Base-by-base conservation (phyloP, 2,797 vertebrate genomes). In the Tapirus indicus region DNA sequence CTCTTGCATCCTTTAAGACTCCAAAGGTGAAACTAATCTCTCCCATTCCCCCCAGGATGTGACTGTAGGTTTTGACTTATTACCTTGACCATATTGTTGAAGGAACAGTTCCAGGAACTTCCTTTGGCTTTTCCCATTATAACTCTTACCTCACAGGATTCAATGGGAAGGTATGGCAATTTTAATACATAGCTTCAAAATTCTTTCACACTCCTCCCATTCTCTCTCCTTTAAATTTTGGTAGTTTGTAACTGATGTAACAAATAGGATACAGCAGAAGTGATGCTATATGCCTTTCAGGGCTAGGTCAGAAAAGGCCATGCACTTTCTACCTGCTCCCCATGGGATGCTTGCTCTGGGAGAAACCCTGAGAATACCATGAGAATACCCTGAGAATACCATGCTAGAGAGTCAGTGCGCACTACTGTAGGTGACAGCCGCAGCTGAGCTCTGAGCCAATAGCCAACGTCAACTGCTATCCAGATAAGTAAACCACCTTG, bases 51-150 rank as follows among this genome's bases (percentile, higher is more conserved):
- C 9, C 3, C 18, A n/a, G 2, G 7, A 72, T 0, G 2, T 32
- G 35, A 72, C 2, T 87, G 20, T 27, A 91, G 32, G 27, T 78
- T 92, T 94, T 87, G 25, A 88, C 35, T 86, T 79, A 79, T 64
- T 79, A 56, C 2, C 35, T 54, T 74, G 64, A 78, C 6, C 25
- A 84, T 78, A 3, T 25, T 94, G 27, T 72, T 77, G n/a, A 94
- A 87, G 32, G 7, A 17, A 78, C 3, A 68, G 21, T 74, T 41
- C 27, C 0, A 23, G 71, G 27, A 91, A 74, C 4, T 74, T 85
- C 12, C 35, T 92, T 86, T 86, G 47, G 4, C 9, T 47, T 94
- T 95, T 66, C 2, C 13, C 69, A 92, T 25, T 66, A 41, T 77
- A 77, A 66, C 41, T 44, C 1, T 85, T 84, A 75, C 14, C 3